A percentile compares a stretch with the other conserved stretches of the same genome.
Conservation (phyloP, 1,140 invertebrate genomes). For the Cepaea nemoralis region DNA sequence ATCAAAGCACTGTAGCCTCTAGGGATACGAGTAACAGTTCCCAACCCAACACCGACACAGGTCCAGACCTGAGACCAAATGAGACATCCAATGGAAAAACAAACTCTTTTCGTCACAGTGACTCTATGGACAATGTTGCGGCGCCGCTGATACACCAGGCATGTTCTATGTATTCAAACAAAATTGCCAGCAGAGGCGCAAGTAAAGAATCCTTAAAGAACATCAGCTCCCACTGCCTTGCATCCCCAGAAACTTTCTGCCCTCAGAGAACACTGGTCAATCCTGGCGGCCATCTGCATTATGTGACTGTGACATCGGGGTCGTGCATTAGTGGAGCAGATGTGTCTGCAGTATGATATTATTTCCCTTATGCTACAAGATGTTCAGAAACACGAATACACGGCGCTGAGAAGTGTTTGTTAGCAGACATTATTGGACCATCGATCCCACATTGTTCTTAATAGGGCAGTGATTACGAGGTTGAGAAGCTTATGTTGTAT, state of each 20-base stretch:
- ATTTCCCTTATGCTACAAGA: background rate
- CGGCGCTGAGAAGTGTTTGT: too few species aligned
- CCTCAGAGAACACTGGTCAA: background rate
- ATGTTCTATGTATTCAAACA: background rate
- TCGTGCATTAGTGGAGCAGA: background rate
- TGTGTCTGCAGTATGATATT: constrained; percentile 18
- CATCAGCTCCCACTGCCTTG: background rate
- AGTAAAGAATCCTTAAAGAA: background rate
- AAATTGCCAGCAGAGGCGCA: background rate
- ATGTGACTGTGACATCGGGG: constrained; percentile 4
- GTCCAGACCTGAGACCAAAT: background rate
- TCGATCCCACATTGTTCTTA: too few species aligned
- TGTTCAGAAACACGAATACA: too few species aligned
- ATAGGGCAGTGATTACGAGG: too few species aligned
- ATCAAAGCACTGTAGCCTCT: too few species aligned
- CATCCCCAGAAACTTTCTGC: background rate
- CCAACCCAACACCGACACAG: background rate
- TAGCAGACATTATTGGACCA: too few species aligned
- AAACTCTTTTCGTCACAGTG: background rate
- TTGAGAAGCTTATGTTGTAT: too few species aligned
- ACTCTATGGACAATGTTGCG: constrained; percentile 14
- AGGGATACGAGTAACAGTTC: background rate
- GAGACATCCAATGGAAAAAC: background rate
- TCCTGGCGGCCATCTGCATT: constrained; percentile 17
- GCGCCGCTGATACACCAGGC: background rate